Conservation (phyloP, 92 coral and sea anemone genomes). For the Hydrozoanthus gracilis region DNA sequence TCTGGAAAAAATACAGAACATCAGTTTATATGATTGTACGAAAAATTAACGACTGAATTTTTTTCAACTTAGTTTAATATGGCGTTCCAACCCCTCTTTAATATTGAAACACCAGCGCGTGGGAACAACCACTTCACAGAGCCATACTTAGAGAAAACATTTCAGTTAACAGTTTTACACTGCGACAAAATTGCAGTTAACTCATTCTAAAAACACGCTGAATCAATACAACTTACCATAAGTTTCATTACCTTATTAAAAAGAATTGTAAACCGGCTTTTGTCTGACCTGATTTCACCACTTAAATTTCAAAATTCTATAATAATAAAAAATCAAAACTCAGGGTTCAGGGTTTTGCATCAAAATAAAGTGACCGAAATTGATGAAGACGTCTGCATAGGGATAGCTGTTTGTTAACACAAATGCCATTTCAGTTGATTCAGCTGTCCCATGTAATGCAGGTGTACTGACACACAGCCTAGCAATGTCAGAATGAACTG, state of each 20-base stretch:
- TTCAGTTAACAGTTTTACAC: no score
- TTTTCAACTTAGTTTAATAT: neutral
- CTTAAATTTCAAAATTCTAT: no score
- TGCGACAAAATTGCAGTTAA: no score
- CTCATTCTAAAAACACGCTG: no score
- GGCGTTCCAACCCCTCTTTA: neutral
- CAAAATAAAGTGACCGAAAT: neutral
- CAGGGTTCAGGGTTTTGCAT: no score
- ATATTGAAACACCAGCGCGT: neutral
- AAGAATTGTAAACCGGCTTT: no score
- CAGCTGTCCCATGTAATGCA: neutral
- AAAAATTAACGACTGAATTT: neutral
- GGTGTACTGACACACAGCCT: slow-evolving; percentile 17
- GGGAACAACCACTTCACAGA: no score
- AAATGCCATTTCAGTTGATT: neutral
- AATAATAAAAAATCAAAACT: neutral
- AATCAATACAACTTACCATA: no score
- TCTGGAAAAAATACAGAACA: slow-evolving; percentile 56
- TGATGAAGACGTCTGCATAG: neutral
- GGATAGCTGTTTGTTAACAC: neutral
- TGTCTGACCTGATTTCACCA: no score
- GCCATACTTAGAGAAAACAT: no score
- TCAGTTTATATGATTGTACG: neutral
- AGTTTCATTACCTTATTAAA: no score
- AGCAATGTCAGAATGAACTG: neutral